Evolutionary conservation across 2,888 invertebrate species (phyloP).

Genomic region (Griposia aprilina): DNA sequence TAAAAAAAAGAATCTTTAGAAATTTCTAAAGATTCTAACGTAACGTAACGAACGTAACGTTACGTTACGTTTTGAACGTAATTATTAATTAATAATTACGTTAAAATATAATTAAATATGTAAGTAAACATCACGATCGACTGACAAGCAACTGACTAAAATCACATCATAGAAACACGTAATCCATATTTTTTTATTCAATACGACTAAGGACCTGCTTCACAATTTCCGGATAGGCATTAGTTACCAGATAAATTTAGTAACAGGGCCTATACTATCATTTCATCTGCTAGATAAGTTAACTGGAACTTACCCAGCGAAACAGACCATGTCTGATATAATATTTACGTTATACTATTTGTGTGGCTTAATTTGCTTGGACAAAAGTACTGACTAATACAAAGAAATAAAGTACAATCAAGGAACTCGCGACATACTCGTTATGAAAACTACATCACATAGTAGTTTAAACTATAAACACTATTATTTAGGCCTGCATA

Average conservation of each 20-base stretch:
- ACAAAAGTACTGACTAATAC: constrained; percentile 52
- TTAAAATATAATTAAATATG: constrained; percentile 6
- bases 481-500: constrained; percentile 5
- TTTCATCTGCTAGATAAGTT: not conserved
- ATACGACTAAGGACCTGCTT: not conserved
- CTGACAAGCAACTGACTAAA: constrained; percentile 14
- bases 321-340: constrained; percentile 1
- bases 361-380: constrained; percentile 12
- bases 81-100: too few relatives aligned
- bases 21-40: too few relatives aligned
- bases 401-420: constrained; percentile 35
- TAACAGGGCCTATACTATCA: not conserved
- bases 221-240: not conserved
- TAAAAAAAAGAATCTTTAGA: not conserved
- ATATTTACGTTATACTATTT: constrained; percentile 3
- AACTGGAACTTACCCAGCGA: not conserved
- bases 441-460: constrained; percentile 35
- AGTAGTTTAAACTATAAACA: constrained; percentile 7
- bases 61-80: too few relatives aligned
- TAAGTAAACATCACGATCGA: constrained; percentile 25
- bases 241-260: constrained; percentile 3
- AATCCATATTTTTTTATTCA: constrained; percentile 2
- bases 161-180: constrained; percentile 1
- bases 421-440: constrained; percentile 32
- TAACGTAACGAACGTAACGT: too few relatives aligned